Conservation (phyloP, 30 jellyfish, hydroid and myxozoan genomes). For the Chrysaora quinquecirrha region DNA sequence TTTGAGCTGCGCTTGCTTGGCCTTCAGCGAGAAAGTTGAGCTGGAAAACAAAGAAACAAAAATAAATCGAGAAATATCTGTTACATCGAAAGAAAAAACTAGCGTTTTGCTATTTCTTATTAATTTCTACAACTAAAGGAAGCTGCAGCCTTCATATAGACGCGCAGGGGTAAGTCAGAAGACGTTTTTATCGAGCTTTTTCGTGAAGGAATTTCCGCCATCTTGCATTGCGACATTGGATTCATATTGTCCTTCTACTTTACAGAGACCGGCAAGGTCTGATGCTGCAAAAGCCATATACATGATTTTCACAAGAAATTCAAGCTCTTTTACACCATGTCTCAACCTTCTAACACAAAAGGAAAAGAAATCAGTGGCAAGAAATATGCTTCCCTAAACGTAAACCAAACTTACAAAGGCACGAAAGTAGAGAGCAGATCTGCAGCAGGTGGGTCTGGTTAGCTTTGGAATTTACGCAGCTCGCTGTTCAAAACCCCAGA, state of each 20-base stretch:
- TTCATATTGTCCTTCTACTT: slow-evolving; percentile 42
- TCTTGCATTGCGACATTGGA: slow-evolving; percentile 62
- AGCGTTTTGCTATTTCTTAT: background rate
- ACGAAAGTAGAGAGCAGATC: slow-evolving; percentile 87
- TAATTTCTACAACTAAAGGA: background rate
- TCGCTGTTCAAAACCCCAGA: background rate
- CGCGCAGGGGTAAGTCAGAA: slow-evolving; percentile 79
- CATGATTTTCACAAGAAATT: slow-evolving; percentile 88
- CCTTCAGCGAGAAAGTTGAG: background rate
- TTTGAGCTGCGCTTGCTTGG: slow-evolving; percentile 17
- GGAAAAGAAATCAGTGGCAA: slow-evolving; percentile 94
- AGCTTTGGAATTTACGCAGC: background rate
- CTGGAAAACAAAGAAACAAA: background rate
- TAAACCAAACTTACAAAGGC: slow-evolving; percentile 93
- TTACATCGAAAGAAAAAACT: background rate
- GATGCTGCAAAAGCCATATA: slow-evolving; percentile 85
- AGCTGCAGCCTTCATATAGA: slow-evolving; percentile 40
- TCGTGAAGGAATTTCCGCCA: slow-evolving; percentile 79
- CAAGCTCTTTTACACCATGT: slow-evolving; percentile 87
- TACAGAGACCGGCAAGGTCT: slow-evolving; percentile 95
- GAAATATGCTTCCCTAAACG: slow-evolving; percentile 89
- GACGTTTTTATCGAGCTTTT: background rate
- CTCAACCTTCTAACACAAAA: slow-evolving; percentile 90
- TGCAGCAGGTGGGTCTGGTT: slow-evolving; percentile 88
- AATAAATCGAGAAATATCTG: slow-evolving; percentile 14